A percentile compares a stretch with the other conserved stretches of the same genome.
Conservation (phyloP, 92 coral and sea anemone species). For the Actinostola sp. region DNA sequence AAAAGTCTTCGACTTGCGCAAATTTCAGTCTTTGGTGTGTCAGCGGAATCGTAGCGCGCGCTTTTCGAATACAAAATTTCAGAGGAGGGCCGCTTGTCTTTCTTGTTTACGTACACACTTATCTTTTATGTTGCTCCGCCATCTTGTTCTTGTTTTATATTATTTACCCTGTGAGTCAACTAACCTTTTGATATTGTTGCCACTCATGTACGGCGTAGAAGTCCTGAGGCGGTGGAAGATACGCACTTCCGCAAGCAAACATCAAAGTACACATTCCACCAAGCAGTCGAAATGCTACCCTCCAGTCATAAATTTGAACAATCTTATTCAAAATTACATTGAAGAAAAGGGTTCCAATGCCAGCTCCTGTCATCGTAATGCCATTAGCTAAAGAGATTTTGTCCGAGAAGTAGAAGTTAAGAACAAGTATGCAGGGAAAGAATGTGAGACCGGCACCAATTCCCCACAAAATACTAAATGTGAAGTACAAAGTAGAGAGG, state of each 20-base stretch:
- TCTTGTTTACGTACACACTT: no score
- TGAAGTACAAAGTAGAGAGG: slow-evolving; percentile 69
- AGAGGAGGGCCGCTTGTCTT: no score
- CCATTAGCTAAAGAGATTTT: slow-evolving; percentile 79
- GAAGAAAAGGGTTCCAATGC: slow-evolving; percentile 70
- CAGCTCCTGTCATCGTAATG: slow-evolving; percentile 84
- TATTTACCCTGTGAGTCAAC: no score
- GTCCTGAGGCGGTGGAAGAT: slow-evolving; percentile 66
- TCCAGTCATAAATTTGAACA: slow-evolving; percentile 68
- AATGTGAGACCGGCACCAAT: slow-evolving; percentile 78
- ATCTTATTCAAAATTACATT: slow-evolving; percentile 60
- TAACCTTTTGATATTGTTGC: slow-evolving; percentile 62
- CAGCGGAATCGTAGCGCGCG: no score
- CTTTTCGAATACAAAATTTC: no score
- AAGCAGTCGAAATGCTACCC: slow-evolving; percentile 70
- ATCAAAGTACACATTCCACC: slow-evolving; percentile 66
- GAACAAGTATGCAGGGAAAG: slow-evolving; percentile 67
- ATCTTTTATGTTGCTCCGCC: no score
- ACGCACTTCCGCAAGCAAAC: slow-evolving; percentile 71
- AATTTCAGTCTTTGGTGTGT: no score
- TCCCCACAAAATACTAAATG: slow-evolving; percentile 86
- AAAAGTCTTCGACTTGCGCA: no score
- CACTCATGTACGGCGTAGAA: slow-evolving; percentile 44
- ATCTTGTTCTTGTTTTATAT: no score
- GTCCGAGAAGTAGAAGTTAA: slow-evolving; percentile 68